A percentile compares a stretch with the other conserved stretches of the same genome.
These are phyloP conservation scores for Polietes domitor DNA, from an alignment of 2,888 invertebrate genomes.

Conservation along the genomic window DNA sequence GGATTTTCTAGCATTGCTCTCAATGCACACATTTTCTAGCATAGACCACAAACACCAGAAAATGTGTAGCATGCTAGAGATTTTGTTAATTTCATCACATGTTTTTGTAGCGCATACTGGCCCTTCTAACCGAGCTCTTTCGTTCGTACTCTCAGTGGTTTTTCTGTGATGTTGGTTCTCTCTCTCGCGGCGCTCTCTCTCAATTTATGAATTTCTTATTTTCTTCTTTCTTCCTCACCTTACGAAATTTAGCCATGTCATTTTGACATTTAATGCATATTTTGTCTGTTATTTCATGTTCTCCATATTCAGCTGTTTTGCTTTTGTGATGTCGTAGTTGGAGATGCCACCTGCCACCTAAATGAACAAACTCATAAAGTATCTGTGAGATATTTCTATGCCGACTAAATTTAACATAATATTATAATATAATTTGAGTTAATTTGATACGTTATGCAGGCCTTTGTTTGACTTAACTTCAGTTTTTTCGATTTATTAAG, in stretches of 20 bases:
- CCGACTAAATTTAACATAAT: not conserved
- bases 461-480: not conserved
- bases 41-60: not conserved
- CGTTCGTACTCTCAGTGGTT: not conserved
- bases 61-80: slow-evolving; percentile 53
- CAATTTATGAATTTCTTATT: not conserved
- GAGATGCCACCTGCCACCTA: slow-evolving; percentile 38
- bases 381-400: not conserved
- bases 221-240: not conserved
- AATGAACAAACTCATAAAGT: no score
- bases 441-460: not conserved
- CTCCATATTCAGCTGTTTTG: slow-evolving; percentile 5
- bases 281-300: slow-evolving; percentile 25
- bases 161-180: not conserved
- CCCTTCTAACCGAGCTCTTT: not conserved
- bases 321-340: slow-evolving; percentile 28
- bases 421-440: not conserved
- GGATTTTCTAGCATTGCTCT: not conserved
- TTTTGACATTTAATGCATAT: slow-evolving; percentile 56
- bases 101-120: no score
- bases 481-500: no score
- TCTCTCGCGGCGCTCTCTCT: slow-evolving; percentile 1
- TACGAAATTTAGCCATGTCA: slow-evolving; percentile 47
- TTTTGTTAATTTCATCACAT: slow-evolving; percentile 18
- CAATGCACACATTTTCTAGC: slow-evolving; percentile 4